phyloP scores from a whole-genome alignment of 1,140 invertebrate genomes.

The Pogonognathellus flavescens region DNA sequence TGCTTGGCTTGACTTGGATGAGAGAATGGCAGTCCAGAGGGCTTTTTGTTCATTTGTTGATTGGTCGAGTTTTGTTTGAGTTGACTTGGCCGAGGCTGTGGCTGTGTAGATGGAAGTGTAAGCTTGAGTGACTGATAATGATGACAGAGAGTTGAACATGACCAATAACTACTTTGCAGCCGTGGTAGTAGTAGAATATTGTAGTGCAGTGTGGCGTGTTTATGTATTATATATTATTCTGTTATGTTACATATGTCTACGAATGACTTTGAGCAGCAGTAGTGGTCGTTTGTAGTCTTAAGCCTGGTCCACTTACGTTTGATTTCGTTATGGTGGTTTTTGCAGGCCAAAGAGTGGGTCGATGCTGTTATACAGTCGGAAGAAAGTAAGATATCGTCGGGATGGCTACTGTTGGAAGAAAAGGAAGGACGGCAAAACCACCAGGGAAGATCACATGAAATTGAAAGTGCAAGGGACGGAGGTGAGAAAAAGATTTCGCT shows the following conservation, averaged over 20 bases:
- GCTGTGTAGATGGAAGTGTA: not conserved
- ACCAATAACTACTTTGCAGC: conserved; percentile 11
- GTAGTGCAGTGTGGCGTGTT: conserved; percentile 2
- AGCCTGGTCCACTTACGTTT: conserved; percentile 33
- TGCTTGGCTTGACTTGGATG: conserved; percentile 10
- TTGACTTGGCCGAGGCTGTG: not conserved
- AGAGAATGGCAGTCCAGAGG: not conserved
- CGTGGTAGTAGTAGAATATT: conserved; percentile 15
- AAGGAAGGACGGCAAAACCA: conserved; percentile 97
- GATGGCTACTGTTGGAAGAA: conserved; percentile 99
- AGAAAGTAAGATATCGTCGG: conserved; percentile 94
- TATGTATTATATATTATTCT: conserved; percentile 41
- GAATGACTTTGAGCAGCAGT: conserved; percentile 3
- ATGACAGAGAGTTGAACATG: not conserved
- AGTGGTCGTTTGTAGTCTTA: not conserved
- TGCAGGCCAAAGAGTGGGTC: conserved; percentile 94
- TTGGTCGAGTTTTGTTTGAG: conserved; percentile 25
- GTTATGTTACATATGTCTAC: conserved; percentile 18
- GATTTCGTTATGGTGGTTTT: conserved; percentile 66
- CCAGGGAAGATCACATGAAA: conserved; percentile 99
- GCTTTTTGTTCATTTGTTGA: conserved; percentile 36
- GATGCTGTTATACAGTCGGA: conserved; percentile 95
- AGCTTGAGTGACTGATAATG: not conserved
- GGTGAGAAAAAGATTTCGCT: conserved; percentile 73
- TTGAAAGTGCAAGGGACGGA: conserved; percentile 96